phyloP scores from a whole-genome alignment of 2,797 vertebrate species.

The Hemibagrus guttatus region DNA sequence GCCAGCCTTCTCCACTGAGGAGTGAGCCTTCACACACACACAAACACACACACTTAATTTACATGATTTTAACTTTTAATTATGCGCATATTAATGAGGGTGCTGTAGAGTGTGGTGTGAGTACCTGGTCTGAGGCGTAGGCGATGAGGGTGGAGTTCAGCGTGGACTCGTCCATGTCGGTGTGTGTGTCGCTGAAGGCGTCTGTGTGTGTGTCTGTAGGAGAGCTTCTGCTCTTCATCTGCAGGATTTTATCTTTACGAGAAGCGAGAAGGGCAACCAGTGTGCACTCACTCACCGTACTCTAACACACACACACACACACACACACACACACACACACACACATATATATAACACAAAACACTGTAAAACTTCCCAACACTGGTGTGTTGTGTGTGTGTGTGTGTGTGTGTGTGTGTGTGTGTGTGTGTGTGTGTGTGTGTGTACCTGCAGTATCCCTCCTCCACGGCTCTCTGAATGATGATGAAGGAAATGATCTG shows the following conservation, averaged over 20 bases:
- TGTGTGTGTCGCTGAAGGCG: constrained; percentile 67
- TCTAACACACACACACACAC: constrained; percentile 68
- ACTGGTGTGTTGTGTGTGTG: not conserved
- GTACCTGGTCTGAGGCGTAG: constrained; percentile 91
- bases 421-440: constrained; percentile 15
- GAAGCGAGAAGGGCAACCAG: constrained; percentile 89
- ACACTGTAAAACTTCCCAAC: not conserved
- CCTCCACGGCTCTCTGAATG: constrained; percentile 86
- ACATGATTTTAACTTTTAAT: not conserved
- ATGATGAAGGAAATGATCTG: constrained; percentile 87
- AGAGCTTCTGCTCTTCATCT: constrained; percentile 76
- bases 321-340: constrained; percentile 33
- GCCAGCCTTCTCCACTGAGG: constrained; percentile 95
- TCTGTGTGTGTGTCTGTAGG: constrained; percentile 75
- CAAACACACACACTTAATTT: not conserved
- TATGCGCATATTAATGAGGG: not conserved
- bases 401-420: not conserved
- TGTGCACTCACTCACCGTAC: constrained; percentile 93
- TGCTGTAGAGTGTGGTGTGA: not conserved
- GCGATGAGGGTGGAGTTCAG: constrained; percentile 89
- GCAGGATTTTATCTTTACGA: constrained; percentile 88
- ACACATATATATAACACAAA: constrained; percentile 4
- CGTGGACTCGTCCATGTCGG: constrained; percentile 79
- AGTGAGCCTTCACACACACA: constrained; percentile 82
- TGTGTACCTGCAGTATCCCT: constrained; percentile 88